These are phyloP conservation scores for Spilarctia lutea DNA, from an alignment of 2,888 invertebrate genomes.

Conservation along the genomic window DNA sequence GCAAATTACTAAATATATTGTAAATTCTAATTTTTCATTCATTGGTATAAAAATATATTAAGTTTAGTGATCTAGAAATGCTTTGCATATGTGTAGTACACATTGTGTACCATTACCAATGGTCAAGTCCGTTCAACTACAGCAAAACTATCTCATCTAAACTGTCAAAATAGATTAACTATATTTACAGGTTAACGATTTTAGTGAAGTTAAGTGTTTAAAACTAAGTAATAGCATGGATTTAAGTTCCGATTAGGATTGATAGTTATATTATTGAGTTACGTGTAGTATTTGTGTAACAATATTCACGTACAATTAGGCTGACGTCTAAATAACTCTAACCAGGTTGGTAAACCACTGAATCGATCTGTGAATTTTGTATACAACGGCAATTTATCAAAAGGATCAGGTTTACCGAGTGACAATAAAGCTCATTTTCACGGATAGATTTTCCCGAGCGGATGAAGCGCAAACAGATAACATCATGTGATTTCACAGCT, in stretches of 20 bases:
- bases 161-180: not conserved
- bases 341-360: not conserved
- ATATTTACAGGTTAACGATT: not conserved
- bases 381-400: not conserved
- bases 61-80: no score
- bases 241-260: not conserved
- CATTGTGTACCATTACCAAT: no score
- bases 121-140: no score
- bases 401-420: slow-evolving; percentile 4
- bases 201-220: not conserved
- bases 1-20: not conserved
- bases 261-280: not conserved
- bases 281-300: not conserved
- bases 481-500: slow-evolving; percentile 24
- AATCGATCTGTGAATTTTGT: not conserved
- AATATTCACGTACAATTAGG: not conserved
- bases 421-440: slow-evolving; percentile 27
- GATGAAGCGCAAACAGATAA: slow-evolving; percentile 28
- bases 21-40: not conserved
- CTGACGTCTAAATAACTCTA: not conserved
- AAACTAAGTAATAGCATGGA: not conserved
- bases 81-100: no score
- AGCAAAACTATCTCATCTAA: not conserved
- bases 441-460: slow-evolving; percentile 20
- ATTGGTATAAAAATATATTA: no score